Evolutionary conservation across 2,888 invertebrate species (phyloP), one percentile per base, ranked within the genome.

Genomic region (Aporophyla lueneburgensis): DNA sequence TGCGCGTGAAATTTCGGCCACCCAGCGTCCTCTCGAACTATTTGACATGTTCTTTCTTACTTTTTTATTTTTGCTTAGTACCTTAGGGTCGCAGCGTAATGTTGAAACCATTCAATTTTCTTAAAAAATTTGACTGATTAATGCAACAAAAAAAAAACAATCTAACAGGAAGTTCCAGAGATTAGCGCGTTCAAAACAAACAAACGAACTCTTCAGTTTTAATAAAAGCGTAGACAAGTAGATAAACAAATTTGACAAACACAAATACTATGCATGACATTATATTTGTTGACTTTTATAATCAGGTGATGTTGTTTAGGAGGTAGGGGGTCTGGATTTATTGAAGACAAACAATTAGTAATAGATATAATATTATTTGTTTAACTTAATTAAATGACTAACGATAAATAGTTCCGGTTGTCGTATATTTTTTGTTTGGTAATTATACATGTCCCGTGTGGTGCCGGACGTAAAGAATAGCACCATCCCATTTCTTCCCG

Each of bases 241-340:
- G 10, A 46, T 46, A 46, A 10, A 46, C 10, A 56, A n/a, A n/a
- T 46, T 78, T 56, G 21, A 33, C 46, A 58, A 78, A 74, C 9
- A 58, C 33, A 19, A 78, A 75, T 81, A 81, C 40, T 74, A 49
- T 54, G 56, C 62, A 53, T 63, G 7, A 21, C 12, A 46, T 21
- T 7, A 12, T 9, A 21, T 58, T 58, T 71, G 12, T 51, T 66
- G 27, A 46, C 19, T 27, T n/a, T 51, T 24, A 49, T 46, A 59
- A 53, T 71, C n/a, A 2, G n/a, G 24, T 16, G 1, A 14, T 53
- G 14, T 40, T 72, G 24, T 59, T 71, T 24, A 7, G 10, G 9
- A 46, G 0, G 1, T 9, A n/a, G 19, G n/a, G 40, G 78, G 56
- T 65, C 77, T 27, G 12, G 3, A 3, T 16, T 61, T 66, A 12